phyloP scores from a whole-genome alignment of 2,113 vertebrate genomes.

The Hippocampus comes region DNA sequence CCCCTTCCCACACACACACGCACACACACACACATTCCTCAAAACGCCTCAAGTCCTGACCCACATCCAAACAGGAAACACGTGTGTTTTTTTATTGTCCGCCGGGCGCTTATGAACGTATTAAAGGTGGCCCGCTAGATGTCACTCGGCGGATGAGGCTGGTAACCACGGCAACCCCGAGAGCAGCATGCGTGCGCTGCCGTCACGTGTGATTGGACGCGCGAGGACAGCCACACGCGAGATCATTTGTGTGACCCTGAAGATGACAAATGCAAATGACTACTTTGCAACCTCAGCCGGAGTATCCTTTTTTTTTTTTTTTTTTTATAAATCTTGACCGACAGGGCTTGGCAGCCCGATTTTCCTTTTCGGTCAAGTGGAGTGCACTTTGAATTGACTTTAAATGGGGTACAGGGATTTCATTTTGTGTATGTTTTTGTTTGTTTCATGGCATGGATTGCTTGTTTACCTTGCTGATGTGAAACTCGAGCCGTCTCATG shows the following conservation, averaged over 20 bases:
- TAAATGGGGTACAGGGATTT: no score
- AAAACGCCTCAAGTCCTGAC: background rate
- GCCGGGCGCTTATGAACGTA: conserved; percentile 5
- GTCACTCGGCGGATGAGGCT: conserved; percentile 31
- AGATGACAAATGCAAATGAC: conserved; percentile 30
- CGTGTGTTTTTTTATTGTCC: conserved; percentile 1
- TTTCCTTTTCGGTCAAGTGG: background rate
- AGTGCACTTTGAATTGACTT: no score
- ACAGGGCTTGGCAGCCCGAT: background rate
- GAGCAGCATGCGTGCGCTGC: conserved; percentile 39
- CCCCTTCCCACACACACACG: background rate
- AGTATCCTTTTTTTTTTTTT: background rate
- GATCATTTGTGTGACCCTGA: conserved; percentile 26
- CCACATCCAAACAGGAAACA: background rate
- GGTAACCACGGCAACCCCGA: conserved; percentile 66
- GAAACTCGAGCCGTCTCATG: conserved; percentile 95
- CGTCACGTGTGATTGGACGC: conserved; percentile 54
- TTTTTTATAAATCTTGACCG: background rate
- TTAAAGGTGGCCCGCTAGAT: conserved; percentile 29
- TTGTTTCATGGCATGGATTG: background rate
- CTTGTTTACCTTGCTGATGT: conserved; percentile 92
- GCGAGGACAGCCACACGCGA: conserved; percentile 29
- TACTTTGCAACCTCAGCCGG: background rate
- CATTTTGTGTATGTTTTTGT: background rate
- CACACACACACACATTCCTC: background rate